Evolutionary conservation across 2,113 vertebrate species (phyloP), one percentile per base, ranked within the genome.

Genomic region (Malaclemys terrapin): DNA sequence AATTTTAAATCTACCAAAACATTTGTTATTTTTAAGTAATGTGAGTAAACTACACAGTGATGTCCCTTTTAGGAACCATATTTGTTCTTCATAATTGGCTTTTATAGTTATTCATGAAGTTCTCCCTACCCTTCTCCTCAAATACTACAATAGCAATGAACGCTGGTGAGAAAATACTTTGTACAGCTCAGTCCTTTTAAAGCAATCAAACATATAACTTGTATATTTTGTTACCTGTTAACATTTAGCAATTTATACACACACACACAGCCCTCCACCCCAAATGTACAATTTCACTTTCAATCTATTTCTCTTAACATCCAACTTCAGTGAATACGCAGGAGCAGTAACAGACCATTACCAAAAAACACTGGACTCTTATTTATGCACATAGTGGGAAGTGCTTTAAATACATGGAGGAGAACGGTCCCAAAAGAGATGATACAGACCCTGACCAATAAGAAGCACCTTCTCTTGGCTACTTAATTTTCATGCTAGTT

Each of bases 101-200:
- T 85, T 4, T n/a, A 56, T 25, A 27, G 14, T 38, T 86, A 35
- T 65, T 76, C 47, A 8, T 80, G 20, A 20, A 11, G 50, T 35
- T 89, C 31, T 22, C 92, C 69, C 38, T 83, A 42, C 65, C 42
- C 88, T 13, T 42, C 94, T 90, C 75, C 57, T 72, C 65, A 91
- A 87, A 79, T 8, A 49, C 19, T 0, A 0, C 22, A 76, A 24
- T 11, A 78, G 4, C 6, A 93, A 56, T 27, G 80, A 95, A 75
- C 0, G 62, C 38, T 14, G 50, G 83, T 52, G 80, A 87, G 59
- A 50, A 13, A 84, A 86, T 62, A 38, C 54, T 90, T 35, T 78
- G 75, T 45, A 24, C 24, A 78, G 13, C 42, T 78, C 75, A 78
- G 11, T 29, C 25, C 10, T 72, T 78, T 78, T 27, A 87, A 93